Conservation (phyloP, 2,113 vertebrate species). For the Dicentrarchus labrax region DNA sequence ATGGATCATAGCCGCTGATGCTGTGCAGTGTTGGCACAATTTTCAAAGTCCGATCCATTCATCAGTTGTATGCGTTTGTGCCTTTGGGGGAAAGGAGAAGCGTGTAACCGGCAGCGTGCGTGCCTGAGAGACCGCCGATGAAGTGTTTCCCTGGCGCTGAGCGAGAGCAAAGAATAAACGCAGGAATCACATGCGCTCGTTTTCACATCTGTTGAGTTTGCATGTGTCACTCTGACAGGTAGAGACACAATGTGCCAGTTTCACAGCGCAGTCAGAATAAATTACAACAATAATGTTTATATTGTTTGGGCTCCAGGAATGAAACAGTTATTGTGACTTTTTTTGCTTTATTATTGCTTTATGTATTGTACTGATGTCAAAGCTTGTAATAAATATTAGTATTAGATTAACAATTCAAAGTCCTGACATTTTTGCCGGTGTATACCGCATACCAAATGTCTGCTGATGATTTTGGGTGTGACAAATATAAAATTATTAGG, state of each 20-base stretch:
- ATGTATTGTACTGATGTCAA: not conserved
- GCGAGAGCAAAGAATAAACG: slow-evolving; percentile 4
- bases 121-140: slow-evolving; percentile 14
- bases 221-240: slow-evolving; percentile 29
- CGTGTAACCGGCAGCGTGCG: not conserved
- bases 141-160: slow-evolving; percentile 22
- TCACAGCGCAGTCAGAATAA: slow-evolving; percentile 9
- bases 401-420: not conserved
- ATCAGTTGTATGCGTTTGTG: slow-evolving; percentile 21
- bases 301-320: not conserved
- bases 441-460: not conserved
- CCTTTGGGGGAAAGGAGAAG: slow-evolving; percentile 17
- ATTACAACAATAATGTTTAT: slow-evolving; percentile 8
- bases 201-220: slow-evolving; percentile 9
- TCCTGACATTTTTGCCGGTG: not conserved
- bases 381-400: not conserved
- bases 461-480: not conserved
- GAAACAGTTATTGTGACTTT: not conserved
- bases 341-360: not conserved
- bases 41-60: slow-evolving; percentile 58
- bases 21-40: slow-evolving; percentile 48
- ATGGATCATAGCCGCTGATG: slow-evolving; percentile 54
- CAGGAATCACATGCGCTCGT: not conserved
- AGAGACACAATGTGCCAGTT: not conserved
- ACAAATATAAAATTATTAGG: not conserved